Percentiles rank a stretch among this genome's conserved stretches.
phyloP scores from a whole-genome alignment of 1,140 invertebrate species.

The Paraescarpia echinospica region DNA sequence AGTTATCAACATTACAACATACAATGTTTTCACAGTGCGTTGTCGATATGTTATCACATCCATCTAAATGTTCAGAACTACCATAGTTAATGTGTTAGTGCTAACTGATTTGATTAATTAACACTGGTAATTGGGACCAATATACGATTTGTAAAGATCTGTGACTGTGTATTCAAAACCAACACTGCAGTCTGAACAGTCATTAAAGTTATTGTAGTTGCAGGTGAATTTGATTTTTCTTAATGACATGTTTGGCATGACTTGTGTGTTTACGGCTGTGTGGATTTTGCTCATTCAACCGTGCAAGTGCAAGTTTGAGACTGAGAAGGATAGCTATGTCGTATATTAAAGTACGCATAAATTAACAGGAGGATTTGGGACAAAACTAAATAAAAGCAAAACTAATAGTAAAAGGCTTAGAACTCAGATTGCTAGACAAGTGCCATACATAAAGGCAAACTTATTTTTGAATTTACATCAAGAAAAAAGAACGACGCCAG shows the following conservation, averaged over 20 bases:
- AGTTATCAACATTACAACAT: background rate
- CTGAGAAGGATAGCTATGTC: no score
- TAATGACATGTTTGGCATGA: background rate
- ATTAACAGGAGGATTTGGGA: no score
- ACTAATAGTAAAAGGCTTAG: no score
- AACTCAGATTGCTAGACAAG: background rate
- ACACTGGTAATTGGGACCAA: background rate
- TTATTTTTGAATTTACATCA: background rate
- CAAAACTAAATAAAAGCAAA: no score
- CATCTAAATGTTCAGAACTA: background rate
- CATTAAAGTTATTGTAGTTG: background rate
- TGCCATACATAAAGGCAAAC: background rate
- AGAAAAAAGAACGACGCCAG: background rate
- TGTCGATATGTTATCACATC: background rate
- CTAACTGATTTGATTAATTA: background rate
- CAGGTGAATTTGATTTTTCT: background rate
- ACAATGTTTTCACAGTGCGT: background rate
- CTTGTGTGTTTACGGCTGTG: background rate
- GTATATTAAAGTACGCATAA: no score
- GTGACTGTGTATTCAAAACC: background rate
- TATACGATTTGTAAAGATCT: background rate
- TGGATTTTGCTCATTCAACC: no score
- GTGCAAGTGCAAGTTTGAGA: no score
- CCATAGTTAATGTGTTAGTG: background rate
- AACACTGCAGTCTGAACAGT: no score